These are phyloP conservation scores for Macroramphosus scolopax DNA, from an alignment of 2,797 vertebrate species.

Conservation along the genomic window DNA sequence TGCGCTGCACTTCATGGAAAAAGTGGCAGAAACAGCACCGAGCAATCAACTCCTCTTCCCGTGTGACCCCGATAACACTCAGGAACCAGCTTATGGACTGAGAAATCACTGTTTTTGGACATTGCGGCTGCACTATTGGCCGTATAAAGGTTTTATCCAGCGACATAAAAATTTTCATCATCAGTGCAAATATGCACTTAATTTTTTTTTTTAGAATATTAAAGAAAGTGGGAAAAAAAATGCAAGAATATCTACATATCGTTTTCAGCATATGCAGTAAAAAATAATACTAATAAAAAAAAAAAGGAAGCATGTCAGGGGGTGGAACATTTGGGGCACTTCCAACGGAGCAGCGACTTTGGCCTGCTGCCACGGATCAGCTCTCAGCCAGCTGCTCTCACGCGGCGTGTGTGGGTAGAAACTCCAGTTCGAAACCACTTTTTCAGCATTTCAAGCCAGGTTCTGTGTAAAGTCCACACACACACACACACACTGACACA, in stretches of 20 bases:
- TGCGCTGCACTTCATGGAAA: conserved; percentile 28
- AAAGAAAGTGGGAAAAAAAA: background rate
- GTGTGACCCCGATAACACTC: conserved; percentile 36
- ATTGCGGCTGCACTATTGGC: no score
- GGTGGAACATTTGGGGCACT: conserved; percentile 2
- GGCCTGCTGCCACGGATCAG: conserved; percentile 6
- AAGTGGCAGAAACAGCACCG: conserved; percentile 35
- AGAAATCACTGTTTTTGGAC: no score
- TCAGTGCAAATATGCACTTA: no score
- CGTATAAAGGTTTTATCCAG: no score
- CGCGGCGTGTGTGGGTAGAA: conserved; percentile 11
- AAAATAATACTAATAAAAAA: no score
- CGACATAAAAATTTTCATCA: no score
- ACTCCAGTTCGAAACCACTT: conserved; percentile 11
- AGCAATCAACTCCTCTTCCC: conserved; percentile 41
- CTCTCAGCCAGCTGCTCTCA: conserved; percentile 1
- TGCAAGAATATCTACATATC: background rate
- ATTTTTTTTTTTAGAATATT: no score
- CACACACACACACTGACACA: background rate
- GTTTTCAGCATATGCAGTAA: no score
- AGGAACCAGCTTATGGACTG: conserved; percentile 35
- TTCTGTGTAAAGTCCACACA: conserved; percentile 16
- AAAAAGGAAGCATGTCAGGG: background rate
- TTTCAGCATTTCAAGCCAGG: background rate
- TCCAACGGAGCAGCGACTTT: conserved; percentile 1